Evolutionary conservation across 2,888 invertebrate species (phyloP), one percentile per base, ranked within the genome.

Genomic region (Drymonia ruficornis): DNA sequence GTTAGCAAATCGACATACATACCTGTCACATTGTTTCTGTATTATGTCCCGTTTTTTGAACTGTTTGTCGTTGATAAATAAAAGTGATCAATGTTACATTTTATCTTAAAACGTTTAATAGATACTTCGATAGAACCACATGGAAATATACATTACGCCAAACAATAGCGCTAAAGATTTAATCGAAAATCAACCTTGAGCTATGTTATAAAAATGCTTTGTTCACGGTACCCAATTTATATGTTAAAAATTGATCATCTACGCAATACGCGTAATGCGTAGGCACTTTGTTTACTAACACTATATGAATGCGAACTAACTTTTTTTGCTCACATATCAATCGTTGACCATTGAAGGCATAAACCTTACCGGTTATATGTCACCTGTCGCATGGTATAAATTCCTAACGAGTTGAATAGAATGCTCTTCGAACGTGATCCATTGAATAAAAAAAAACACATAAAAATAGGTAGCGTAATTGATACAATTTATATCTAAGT

Each of bases 341-440:
- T 85, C 80, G 78, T 67, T 73, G 61, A 61, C 84, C 81, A 73
- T 83, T 79, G 63, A 84, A 72, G 82, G 87, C 52, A 72, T 80
- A 83, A 80, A 78, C 63, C 72, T 75, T 79, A 83, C 85, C 76
- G 82, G 86, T 84, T 83, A 67, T 80, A 78, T 79, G 82, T 83
- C 89, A 88, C 84, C 87, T 89, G 89, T 83, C 86, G 78, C 74
- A 70, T 73, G 67, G 63, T 71, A 67, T 80, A 77, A 74, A 16
- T 15, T 78, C 67, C 78, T 77, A 79, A 78, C 75, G 70, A 74
- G 80, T 76, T 78, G 65, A 74, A 76, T 69, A 77, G 80, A 75
- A 78, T 78, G 73, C 70, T 60, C 67, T 61, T 65, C 47, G 55
- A 50, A 60, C 52, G 53, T 42, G 42, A 44, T 51, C 42, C 52